These are phyloP conservation scores for Ceraclea dissimilis DNA, from an alignment of 2,888 invertebrate species.

Conservation along the genomic window DNA sequence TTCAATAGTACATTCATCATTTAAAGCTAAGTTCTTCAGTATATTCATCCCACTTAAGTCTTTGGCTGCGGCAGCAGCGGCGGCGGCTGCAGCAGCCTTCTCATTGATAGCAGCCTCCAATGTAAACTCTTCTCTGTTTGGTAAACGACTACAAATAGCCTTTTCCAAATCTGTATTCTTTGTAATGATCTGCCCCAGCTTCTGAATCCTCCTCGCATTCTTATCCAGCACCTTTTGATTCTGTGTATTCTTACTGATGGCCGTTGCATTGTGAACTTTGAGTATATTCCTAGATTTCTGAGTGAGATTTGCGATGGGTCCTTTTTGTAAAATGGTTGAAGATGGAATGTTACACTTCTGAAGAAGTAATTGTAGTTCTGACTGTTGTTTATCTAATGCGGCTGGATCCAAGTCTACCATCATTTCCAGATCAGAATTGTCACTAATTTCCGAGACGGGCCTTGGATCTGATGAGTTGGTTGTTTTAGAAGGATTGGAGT, in stretches of 20 bases:
- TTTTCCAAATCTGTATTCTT: constrained; percentile 16
- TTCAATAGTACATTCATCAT: constrained; percentile 54
- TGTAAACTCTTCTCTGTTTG: constrained; percentile 32
- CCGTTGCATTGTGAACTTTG: constrained; percentile 36
- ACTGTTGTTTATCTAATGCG: constrained; percentile 42
- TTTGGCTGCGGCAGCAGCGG: constrained; percentile 27
- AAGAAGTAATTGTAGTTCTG: constrained; percentile 42
- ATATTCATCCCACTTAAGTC: constrained; percentile 27
- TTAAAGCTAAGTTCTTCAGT: constrained; percentile 44
- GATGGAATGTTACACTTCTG: constrained; percentile 47
- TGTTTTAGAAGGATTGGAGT: constrained; percentile 10
- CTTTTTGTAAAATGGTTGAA: constrained; percentile 38
- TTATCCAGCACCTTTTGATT: constrained; percentile 41
- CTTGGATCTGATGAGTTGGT: constrained; percentile 6
- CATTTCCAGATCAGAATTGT: constrained; percentile 23
- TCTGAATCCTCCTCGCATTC: constrained; percentile 42
- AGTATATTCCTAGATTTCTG: constrained; percentile 39
- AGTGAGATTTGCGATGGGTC: constrained; percentile 34
- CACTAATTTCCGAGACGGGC: constrained; percentile 13
- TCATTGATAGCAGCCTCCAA: constrained; percentile 20
- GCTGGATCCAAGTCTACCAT: constrained; percentile 36
- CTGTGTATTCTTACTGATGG: constrained; percentile 38
- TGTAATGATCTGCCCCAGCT: constrained; percentile 38
- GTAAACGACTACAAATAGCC: constrained; percentile 9
- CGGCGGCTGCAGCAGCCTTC: constrained; percentile 3